phyloP scores from a whole-genome alignment of 2,888 invertebrate species.

The Marronus borbonicus region DNA sequence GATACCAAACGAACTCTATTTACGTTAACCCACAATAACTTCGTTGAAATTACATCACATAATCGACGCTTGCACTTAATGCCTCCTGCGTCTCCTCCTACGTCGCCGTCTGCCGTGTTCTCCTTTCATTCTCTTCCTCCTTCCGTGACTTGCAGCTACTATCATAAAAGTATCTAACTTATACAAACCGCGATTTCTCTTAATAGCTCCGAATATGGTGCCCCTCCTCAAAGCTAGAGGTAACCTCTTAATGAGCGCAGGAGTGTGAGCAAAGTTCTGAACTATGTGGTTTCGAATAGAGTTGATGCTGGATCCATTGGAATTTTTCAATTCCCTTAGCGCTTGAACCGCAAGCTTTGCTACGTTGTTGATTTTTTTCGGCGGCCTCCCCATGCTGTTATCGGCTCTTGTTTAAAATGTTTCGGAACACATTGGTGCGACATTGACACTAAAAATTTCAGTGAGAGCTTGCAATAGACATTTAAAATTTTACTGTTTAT shows the following conservation, averaged over 20 bases:
- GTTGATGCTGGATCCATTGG: slow-evolving; percentile 31
- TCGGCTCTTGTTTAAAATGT: too few species aligned
- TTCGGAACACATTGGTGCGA: background rate
- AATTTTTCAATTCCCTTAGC: slow-evolving; percentile 38
- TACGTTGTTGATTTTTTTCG: slow-evolving; percentile 2
- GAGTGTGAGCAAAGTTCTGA: slow-evolving; percentile 26
- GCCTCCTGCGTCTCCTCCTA: background rate
- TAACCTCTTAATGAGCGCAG: slow-evolving; percentile 12
- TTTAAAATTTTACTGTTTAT: background rate
- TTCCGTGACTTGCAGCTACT: slow-evolving; percentile 19
- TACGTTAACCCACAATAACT: background rate
- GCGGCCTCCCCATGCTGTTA: slow-evolving; percentile 5
- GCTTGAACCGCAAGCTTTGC: slow-evolving; percentile 31
- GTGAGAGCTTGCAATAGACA: too few species aligned
- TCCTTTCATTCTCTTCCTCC: background rate
- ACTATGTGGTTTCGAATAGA: slow-evolving; percentile 38
- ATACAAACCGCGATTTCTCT: slow-evolving; percentile 31
- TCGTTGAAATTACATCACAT: background rate
- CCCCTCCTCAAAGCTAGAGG: slow-evolving; percentile 42
- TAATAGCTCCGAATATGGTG: slow-evolving; percentile 44
- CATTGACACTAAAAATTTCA: too few species aligned
- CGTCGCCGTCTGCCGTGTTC: background rate
- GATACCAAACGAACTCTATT: slow-evolving; percentile 13
- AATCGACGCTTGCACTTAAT: background rate
- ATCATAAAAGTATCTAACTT: slow-evolving; percentile 42